Evolutionary conservation across 2,113 vertebrate genomes (phyloP), one percentile per base, ranked within the genome.

Genomic region (Poeciliopsis retropinna): DNA sequence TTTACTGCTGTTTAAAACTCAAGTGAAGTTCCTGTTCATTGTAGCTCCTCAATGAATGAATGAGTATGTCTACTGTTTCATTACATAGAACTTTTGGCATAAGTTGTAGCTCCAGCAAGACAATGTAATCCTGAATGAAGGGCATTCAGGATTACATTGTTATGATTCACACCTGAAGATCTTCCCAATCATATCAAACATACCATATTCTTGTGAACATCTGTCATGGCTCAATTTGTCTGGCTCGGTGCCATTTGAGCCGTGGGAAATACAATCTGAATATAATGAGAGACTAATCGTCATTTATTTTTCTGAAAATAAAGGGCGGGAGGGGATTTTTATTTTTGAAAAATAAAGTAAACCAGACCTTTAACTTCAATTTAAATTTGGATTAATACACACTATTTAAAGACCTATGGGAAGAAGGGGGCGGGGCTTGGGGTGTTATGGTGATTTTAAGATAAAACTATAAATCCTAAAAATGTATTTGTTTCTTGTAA

Each of bases 141-240:
- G 27, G 69, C 31, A 30, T 27, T n/a, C 67, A 70, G 47, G 41
- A 25, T 25, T 34, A 61, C 37, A 22, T 70, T 54, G 65, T 82
- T 65, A 62, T 82, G 80, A 87, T 62, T 90, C 80, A 86, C 0
- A n/a, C 30, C 68, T 27, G 9, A 61, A 39, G 63, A 78, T 62
- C 69, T 54, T 71, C 47, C 17, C 62, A 28, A 54, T 69, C 66
- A 75, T 76, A 39, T 64, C 22, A 25, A 51, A 19, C 75, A 72
- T 82, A 73, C 39, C 71, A 27, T 17, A 17, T 39, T 1, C 1
- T 29, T 41, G n/a, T 5, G 66, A n/a, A 30, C n/a, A 60, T 51
- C 30, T 31, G 12, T 41, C 63, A 15, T 1, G 0, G 8, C 34
- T 62, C 44, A 41, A 28, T 73, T 37, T 75, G 64, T 57, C 1